Evolutionary conservation across 37 sponge, comb jelly and placozoan species (phyloP).

Genomic region (Halichondria panicea): DNA sequence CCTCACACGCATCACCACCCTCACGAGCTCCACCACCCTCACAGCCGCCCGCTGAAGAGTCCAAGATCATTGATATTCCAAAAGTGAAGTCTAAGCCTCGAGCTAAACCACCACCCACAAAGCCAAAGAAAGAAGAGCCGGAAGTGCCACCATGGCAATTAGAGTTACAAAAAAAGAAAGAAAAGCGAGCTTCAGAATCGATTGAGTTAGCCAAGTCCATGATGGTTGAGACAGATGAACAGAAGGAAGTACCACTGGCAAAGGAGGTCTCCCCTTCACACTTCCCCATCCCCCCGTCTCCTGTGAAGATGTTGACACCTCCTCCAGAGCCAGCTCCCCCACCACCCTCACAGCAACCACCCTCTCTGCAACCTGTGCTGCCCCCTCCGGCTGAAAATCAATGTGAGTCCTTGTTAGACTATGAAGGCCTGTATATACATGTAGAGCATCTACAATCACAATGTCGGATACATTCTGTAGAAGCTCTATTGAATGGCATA

Average conservation of each 20-base stretch:
- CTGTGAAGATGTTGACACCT: neutral
- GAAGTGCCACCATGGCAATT: conserved; percentile 44
- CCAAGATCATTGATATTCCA: conserved; percentile 2
- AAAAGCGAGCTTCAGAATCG: neutral
- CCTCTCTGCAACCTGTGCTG: neutral
- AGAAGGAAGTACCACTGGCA: neutral
- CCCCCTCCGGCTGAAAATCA: too few species aligned
- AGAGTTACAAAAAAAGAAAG: conserved; percentile 30
- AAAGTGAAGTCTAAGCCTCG: conserved; percentile 49
- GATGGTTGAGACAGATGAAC: neutral
- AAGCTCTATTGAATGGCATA: too few species aligned
- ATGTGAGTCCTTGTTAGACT: too few species aligned
- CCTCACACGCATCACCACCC: neutral
- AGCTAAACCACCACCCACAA: conserved; percentile 34
- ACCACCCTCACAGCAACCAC: neutral
- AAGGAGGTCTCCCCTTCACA: too few species aligned
- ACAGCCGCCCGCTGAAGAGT: neutral
- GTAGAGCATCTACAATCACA: too few species aligned
- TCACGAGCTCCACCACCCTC: conserved; percentile 13
- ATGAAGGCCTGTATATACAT: too few species aligned
- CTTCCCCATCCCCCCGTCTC: neutral
- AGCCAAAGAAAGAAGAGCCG: conserved; percentile 25
- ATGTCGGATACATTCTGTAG: too few species aligned
- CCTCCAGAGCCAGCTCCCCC: conserved; percentile 6
- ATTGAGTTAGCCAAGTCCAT: neutral